phyloP scores from a whole-genome alignment of 1,140 invertebrate species.

The Cydia strobilella region DNA sequence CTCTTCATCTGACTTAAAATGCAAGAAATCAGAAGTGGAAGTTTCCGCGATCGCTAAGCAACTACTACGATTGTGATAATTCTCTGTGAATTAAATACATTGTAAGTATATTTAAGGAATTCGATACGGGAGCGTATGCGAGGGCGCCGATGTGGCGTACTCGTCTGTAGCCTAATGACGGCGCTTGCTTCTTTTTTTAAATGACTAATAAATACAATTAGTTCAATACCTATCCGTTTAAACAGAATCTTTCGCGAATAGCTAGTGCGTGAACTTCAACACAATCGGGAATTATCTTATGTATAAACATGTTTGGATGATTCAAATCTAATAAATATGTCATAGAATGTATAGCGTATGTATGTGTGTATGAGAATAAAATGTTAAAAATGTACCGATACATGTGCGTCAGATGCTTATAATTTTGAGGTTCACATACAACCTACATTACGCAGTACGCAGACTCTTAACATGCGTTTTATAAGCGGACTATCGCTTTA shows the following conservation, averaged over 20 bases:
- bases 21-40: too few relatives aligned
- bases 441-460: constrained; percentile 7
- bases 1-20: too few relatives aligned
- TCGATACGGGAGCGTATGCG: constrained; percentile 42
- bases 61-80: too few relatives aligned
- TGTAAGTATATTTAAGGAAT: constrained; percentile 47
- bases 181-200: constrained; percentile 69
- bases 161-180: constrained; percentile 61
- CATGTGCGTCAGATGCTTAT: constrained; percentile 36
- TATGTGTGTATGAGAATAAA: constrained; percentile 44
- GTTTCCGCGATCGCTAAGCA: too few relatives aligned
- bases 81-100: constrained; percentile 40
- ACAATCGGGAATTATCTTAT: constrained; percentile 57
- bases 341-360: constrained; percentile 46
- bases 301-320: constrained; percentile 41
- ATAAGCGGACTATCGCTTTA: background rate
- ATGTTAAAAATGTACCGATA: constrained; percentile 38
- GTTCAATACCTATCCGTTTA: constrained; percentile 35
- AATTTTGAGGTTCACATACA: constrained; percentile 34
- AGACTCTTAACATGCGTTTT: background rate
- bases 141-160: constrained; percentile 35
- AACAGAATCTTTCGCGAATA: constrained; percentile 63
- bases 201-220: constrained; percentile 70
- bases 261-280: constrained; percentile 54
- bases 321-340: constrained; percentile 45